phyloP scores from a whole-genome alignment of 2,797 vertebrate species.

The Chaunax sp. region DNA sequence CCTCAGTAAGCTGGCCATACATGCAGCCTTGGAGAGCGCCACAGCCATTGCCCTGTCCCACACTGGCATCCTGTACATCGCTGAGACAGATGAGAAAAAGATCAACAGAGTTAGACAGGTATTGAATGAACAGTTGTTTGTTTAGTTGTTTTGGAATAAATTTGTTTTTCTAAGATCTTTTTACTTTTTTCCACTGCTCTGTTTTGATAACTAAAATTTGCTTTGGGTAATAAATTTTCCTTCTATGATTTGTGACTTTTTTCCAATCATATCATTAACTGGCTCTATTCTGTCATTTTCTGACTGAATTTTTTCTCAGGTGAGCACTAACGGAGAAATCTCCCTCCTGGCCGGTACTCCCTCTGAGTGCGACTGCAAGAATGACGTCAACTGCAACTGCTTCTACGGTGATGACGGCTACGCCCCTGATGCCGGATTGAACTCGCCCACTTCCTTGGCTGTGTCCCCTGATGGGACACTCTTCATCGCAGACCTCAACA shows the following conservation, averaged over 20 bases:
- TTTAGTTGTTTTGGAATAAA: conserved; percentile 20
- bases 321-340: conserved; percentile 97
- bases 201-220: conserved; percentile 45
- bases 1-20: conserved; percentile 97
- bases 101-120: conserved; percentile 96
- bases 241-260: conserved; percentile 11
- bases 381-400: conserved; percentile 99
- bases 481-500: conserved; percentile 97
- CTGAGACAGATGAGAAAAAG: conserved; percentile 99
- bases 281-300: neutral
- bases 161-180: conserved; percentile 37
- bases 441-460: conserved; percentile 95
- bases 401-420: conserved; percentile 98
- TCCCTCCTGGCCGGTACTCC: conserved; percentile 95
- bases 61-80: conserved; percentile 95
- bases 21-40: conserved; percentile 94
- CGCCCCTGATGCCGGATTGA: conserved; percentile 96
- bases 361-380: conserved; percentile 99
- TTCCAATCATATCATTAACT: conserved; percentile 17
- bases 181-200: conserved; percentile 20
- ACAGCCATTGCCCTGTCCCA: conserved; percentile 97
- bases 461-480: conserved; percentile 96
- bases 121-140: conserved; percentile 6
- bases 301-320: conserved; percentile 65
- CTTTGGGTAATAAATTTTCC: conserved; percentile 26